Evolutionary conservation across 2,888 invertebrate genomes (phyloP).

Genomic region (Agrochola litura): DNA sequence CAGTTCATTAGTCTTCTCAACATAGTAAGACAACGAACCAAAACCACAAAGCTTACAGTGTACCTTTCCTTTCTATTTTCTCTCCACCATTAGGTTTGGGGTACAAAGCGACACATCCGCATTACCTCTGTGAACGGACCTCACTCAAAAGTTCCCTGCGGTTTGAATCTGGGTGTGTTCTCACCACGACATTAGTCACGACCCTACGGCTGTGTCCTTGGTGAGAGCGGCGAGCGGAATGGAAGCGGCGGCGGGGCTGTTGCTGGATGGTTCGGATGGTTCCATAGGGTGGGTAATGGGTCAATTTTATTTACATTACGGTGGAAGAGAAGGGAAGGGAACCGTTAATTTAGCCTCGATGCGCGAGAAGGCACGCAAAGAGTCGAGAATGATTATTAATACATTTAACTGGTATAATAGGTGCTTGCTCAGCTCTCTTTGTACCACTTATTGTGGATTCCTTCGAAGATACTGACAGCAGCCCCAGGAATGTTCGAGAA

Average conservation of each 20-base stretch:
- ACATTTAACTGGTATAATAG: not conserved
- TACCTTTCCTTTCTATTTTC: constrained; percentile 37
- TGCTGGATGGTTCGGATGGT: not conserved
- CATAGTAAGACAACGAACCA: not conserved
- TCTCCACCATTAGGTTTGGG: constrained; percentile 16
- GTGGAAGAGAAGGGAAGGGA: not conserved
- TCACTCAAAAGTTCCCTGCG: constrained; percentile 44
- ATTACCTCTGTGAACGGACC: constrained; percentile 19
- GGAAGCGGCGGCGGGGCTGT: not conserved
- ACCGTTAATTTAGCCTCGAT: not conserved
- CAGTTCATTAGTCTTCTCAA: constrained; percentile 21
- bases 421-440: too few species aligned
- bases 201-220: not conserved
- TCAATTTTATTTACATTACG: not conserved
- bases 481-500: too few species aligned
- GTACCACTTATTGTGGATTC: not conserved
- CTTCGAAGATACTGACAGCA: not conserved
- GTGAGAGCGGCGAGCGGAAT: not conserved
- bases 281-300: not conserved
- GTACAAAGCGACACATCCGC: constrained; percentile 31
- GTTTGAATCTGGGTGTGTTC: constrained; percentile 32
- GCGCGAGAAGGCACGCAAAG: not conserved
- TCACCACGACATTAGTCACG: constrained; percentile 29
- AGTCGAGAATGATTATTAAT: not conserved
- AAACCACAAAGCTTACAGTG: constrained; percentile 33